These are phyloP conservation scores for Papilio gigon DNA, from an alignment of 2,888 invertebrate genomes.

Conservation along the genomic window DNA sequence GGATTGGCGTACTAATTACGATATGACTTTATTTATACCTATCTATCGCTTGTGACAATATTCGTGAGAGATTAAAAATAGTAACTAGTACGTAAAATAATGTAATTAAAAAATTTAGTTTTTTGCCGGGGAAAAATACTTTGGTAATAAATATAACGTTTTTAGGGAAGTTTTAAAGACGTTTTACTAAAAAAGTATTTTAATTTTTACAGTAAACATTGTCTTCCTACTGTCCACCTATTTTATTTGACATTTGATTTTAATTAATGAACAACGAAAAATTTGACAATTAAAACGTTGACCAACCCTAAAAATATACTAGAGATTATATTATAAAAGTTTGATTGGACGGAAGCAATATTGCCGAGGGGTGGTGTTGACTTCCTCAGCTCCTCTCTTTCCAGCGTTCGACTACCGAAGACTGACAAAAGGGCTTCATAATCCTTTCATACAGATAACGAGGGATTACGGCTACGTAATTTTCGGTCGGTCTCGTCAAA, in stretches of 20 bases:
- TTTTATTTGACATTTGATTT: too few relatives aligned
- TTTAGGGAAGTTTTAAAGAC: too few relatives aligned
- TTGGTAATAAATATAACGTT: too few relatives aligned
- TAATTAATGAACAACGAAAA: not conserved
- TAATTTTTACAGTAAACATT: too few relatives aligned
- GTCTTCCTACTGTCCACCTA: too few relatives aligned
- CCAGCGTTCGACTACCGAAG: constrained; percentile 52
- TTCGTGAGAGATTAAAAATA: too few relatives aligned
- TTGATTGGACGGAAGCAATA: constrained; percentile 34
- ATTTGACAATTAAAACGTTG: not conserved
- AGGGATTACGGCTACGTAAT: constrained; percentile 62
- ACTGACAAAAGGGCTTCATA: constrained; percentile 70
- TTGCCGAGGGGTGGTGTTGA: constrained; percentile 46
- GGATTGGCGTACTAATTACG: not conserved
- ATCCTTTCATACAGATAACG: constrained; percentile 73
- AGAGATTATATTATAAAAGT: constrained; percentile 26
- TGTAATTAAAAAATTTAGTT: too few relatives aligned
- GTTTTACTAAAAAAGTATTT: too few relatives aligned
- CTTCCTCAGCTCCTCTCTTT: constrained; percentile 68
- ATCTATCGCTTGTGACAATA: too few relatives aligned
- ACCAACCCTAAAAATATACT: constrained; percentile 1
- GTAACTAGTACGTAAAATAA: too few relatives aligned
- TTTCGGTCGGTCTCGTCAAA: constrained; percentile 58
- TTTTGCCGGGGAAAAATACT: too few relatives aligned
- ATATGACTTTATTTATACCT: not conserved